A percentile compares a stretch with the other conserved stretches of the same genome.
Conservation (phyloP, 2,888 invertebrate genomes). For the Drosophila diplacantha region DNA sequence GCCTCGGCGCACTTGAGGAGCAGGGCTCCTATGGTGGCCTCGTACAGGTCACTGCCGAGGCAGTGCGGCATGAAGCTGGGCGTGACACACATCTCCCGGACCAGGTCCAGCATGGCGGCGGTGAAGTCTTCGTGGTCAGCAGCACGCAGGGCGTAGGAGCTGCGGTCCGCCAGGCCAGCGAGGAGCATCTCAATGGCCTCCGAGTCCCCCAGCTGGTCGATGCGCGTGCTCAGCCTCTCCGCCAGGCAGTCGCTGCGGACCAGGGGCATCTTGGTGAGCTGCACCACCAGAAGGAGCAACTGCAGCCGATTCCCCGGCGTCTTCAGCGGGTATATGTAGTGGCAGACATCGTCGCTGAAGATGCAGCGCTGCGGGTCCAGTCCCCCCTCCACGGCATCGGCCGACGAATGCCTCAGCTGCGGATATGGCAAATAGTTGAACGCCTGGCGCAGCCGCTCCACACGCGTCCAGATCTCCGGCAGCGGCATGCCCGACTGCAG, state of each 20-base stretch:
- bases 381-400: conserved; percentile 70
- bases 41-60: conserved; percentile 82
- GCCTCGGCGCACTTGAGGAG: conserved; percentile 78
- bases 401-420: conserved; percentile 34
- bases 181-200: conserved; percentile 80
- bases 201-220: conserved; percentile 73
- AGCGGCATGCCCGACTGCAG: conserved; percentile 83
- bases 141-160: conserved; percentile 44
- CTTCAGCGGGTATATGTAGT: conserved; percentile 84
- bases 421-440: conserved; percentile 83
- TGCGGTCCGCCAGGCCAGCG: conserved; percentile 63
- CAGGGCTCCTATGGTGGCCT: conserved; percentile 79
- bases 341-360: conserved; percentile 82
- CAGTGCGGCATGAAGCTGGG: conserved; percentile 81
- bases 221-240: conserved; percentile 74
- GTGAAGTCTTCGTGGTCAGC: conserved; percentile 50
- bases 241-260: conserved; percentile 79
- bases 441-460: conserved; percentile 85
- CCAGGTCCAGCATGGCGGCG: conserved; percentile 71
- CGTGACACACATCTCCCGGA: conserved; percentile 79
- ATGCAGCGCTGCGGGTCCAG: conserved; percentile 83
- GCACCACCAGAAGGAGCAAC: conserved; percentile 81
- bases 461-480: conserved; percentile 86
- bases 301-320: conserved; percentile 80
- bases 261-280: conserved; percentile 80